Evolutionary conservation across 37 sponge, comb jelly and placozoan genomes (phyloP), one percentile per base, ranked within the genome.

Genomic region (Hormiphora californensis): DNA sequence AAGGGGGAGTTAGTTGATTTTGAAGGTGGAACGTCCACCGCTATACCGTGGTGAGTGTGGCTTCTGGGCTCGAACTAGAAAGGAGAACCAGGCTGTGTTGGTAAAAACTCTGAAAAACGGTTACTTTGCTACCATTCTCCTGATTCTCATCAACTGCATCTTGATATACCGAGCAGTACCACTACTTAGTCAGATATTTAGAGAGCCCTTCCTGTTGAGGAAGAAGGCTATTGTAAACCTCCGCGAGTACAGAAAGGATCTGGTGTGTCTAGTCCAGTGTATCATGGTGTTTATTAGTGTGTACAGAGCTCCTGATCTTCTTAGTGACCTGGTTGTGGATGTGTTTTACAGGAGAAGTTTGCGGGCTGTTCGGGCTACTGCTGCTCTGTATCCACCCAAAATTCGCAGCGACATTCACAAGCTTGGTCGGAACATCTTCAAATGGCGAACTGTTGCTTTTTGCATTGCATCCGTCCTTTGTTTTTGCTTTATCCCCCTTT

Each of bases 401-500:
- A 30, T 57, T 5, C 21, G 25, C 21, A 30, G 25, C 22, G 61
- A 57, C 22, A 57, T 57, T 30, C 17, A 4, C 3, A 57, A 57
- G 25, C 25, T 23, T 57, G 4, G 21, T 5, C 25, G 28, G 9
- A 12, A 5, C 17, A 28, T 57, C 7, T 57, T 57, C 25, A 57
- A 30, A 5, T 57, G 61, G 61, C 7, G 61, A 5, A 19, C 21
- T 57, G 61, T 57, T 23, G 61, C 61, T 28, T 57, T 28, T 57
- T 30, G 21, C 5, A 57, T 57, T 15, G 21, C 61, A 57, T 57
- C 61, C 21, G 21, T 57, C 4, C 61, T 57, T 5, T 57, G n/a
- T 30, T 57, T 57, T 57, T 57, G 7, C 61, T 57, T 57, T 15
- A 57, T 57, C n/a, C 61, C 61, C 7, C 61, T 57, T 57, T 57